Conservation (phyloP, 2,888 invertebrate genomes). For the Andrena minutula region DNA sequence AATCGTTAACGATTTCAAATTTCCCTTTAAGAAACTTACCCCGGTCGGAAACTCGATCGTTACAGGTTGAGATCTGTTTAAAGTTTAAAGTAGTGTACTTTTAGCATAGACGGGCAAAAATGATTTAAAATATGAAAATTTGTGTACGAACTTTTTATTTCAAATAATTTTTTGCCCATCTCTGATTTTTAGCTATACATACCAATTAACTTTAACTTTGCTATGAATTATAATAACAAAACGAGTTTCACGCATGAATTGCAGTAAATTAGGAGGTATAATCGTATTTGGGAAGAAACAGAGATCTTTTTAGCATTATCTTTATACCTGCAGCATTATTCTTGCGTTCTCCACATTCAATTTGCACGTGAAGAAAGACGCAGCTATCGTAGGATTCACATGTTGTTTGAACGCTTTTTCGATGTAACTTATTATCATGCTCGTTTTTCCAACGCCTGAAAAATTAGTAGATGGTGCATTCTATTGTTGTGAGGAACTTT, state of each 20-base stretch:
- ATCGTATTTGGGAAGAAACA: too few species aligned
- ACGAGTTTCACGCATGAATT: not conserved
- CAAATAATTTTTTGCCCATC: too few species aligned
- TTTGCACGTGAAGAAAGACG: slow-evolving; percentile 95
- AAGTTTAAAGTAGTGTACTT: not conserved
- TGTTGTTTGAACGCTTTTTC: slow-evolving; percentile 91
- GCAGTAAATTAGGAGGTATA: not conserved
- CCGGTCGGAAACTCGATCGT: not conserved
- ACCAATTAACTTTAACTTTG: not conserved
- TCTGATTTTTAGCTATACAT: not conserved
- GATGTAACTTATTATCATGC: slow-evolving; percentile 92
- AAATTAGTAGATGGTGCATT: slow-evolving; percentile 70
- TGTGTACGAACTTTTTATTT: too few species aligned
- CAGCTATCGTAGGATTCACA: slow-evolving; percentile 94
- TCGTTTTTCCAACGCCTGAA: slow-evolving; percentile 96
- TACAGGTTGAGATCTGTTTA: too few species aligned
- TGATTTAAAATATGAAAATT: too few species aligned
- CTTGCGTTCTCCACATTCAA: slow-evolving; percentile 90
- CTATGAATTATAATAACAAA: not conserved
- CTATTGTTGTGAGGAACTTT: not conserved
- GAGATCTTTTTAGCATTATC: not conserved
- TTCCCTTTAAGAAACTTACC: not conserved
- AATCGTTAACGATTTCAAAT: not conserved
- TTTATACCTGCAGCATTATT: slow-evolving; percentile 91
- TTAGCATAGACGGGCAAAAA: too few species aligned